These are phyloP conservation scores for Bufo gargarizans DNA, from an alignment of 2,113 vertebrate genomes.

Conservation along the genomic window DNA sequence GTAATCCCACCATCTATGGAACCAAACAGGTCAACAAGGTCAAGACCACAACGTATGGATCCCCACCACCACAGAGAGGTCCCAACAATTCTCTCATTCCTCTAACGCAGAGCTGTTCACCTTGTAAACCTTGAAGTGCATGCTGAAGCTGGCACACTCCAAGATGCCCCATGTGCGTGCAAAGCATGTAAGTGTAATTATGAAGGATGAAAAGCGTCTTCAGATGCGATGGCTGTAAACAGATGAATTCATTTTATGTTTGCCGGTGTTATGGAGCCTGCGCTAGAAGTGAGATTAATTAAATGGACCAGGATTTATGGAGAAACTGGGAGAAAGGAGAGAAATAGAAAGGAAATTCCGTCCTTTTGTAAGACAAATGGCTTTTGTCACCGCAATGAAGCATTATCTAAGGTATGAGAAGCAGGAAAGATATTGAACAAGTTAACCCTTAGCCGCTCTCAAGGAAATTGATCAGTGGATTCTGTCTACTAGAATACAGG, in stretches of 20 bases:
- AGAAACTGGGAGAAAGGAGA: constrained; percentile 90
- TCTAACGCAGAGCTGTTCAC: background rate
- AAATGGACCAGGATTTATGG: constrained; percentile 99
- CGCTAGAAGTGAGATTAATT: constrained; percentile 99
- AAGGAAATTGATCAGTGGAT: background rate
- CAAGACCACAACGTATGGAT: background rate
- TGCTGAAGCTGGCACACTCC: background rate
- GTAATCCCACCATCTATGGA: background rate
- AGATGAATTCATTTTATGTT: constrained; percentile 99
- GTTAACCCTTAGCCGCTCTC: constrained; percentile 5
- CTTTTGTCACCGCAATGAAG: constrained; percentile 16
- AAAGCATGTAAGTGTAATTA: constrained; percentile 88
- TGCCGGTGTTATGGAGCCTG: constrained; percentile 96
- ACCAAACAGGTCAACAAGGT: background rate
- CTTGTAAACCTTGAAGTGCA: background rate
- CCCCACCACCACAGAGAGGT: background rate
- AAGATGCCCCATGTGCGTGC: background rate
- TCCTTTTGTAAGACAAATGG: constrained; percentile 39
- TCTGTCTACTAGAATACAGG: background rate
- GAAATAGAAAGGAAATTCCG: constrained; percentile 88
- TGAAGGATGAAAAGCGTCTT: constrained; percentile 99
- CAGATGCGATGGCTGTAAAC: constrained; percentile 99
- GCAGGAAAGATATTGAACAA: background rate
- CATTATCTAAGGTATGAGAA: constrained; percentile 10
- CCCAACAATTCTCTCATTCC: background rate